phyloP scores from a whole-genome alignment of 2,888 invertebrate species.

The Ophraella communa region DNA sequence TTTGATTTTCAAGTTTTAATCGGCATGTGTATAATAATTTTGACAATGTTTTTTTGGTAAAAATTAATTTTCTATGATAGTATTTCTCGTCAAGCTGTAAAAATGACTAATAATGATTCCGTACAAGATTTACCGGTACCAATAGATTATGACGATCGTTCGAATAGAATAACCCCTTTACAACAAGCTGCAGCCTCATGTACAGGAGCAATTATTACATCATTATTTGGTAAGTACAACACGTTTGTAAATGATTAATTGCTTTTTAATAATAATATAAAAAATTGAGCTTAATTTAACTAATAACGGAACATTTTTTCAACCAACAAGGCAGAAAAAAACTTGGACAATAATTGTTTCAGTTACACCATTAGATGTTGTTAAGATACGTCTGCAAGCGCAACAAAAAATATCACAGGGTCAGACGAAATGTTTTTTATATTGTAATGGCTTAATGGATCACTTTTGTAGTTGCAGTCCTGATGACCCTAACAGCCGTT shows the following conservation, averaged over 20 bases:
- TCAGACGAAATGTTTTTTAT: slow-evolving; percentile 90
- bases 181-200: slow-evolving; percentile 89
- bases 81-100: background rate
- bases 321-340: too few relatives aligned
- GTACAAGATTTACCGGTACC: background rate
- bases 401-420: slow-evolving; percentile 86
- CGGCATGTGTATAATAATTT: background rate
- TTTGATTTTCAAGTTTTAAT: background rate
- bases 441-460: slow-evolving; percentile 99
- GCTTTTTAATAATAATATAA: slow-evolving; percentile 16
- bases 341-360: slow-evolving; percentile 54
- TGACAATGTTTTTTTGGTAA: background rate
- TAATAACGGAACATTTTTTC: too few relatives aligned
- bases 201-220: slow-evolving; percentile 88
- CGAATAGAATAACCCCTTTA: slow-evolving; percentile 76
- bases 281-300: too few relatives aligned
- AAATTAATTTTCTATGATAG: background rate
- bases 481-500: slow-evolving; percentile 58
- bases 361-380: slow-evolving; percentile 99
- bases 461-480: slow-evolving; percentile 87
- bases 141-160: slow-evolving; percentile 69
- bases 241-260: slow-evolving; percentile 7
- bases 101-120: slow-evolving; percentile 1
- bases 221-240: slow-evolving; percentile 75
- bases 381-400: slow-evolving; percentile 95